Percentiles rank a stretch among this genome's conserved stretches.
Evolutionary conservation across 2,113 vertebrate species (phyloP).

Genomic region (Arenaria interpres): DNA sequence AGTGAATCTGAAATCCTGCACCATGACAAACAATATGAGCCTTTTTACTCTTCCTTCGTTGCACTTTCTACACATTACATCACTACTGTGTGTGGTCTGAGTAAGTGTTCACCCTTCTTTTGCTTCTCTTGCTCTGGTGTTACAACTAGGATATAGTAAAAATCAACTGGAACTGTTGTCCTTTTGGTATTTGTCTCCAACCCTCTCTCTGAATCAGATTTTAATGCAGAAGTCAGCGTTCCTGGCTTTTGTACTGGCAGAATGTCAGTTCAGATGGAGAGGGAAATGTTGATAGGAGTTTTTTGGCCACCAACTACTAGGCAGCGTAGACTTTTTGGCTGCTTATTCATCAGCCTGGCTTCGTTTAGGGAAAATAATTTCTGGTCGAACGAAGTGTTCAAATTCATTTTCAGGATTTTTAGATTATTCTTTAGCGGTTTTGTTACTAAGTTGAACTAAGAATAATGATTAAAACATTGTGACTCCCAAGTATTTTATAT

Average conservation of each 20-base stretch:
- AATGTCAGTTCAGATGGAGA: not conserved
- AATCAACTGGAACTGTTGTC: not conserved
- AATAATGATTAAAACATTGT: not conserved
- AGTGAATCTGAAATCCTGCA: constrained; percentile 97
- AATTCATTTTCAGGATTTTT: not conserved
- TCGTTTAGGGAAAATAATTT: not conserved
- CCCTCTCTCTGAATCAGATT: not conserved
- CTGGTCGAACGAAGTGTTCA: not conserved
- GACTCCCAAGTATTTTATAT: not conserved
- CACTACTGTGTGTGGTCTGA: constrained; percentile 95
- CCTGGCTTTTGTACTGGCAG: not conserved
- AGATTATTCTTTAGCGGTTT: not conserved
- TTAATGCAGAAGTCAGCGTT: not conserved
- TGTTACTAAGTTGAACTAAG: not conserved
- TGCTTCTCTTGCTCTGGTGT: not conserved
- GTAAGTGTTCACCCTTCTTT: constrained; percentile 76
- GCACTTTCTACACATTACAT: constrained; percentile 99
- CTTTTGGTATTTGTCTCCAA: not conserved
- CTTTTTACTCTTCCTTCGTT: constrained; percentile 98
- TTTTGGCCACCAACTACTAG: not conserved
- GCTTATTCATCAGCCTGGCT: not conserved
- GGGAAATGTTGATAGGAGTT: not conserved
- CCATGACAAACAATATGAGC: constrained; percentile 98
- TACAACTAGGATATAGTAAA: not conserved
- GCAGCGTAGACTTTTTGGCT: accelerated